Base-by-base conservation (phyloP, 2,888 invertebrate species). In the Allacma fusca region DNA sequence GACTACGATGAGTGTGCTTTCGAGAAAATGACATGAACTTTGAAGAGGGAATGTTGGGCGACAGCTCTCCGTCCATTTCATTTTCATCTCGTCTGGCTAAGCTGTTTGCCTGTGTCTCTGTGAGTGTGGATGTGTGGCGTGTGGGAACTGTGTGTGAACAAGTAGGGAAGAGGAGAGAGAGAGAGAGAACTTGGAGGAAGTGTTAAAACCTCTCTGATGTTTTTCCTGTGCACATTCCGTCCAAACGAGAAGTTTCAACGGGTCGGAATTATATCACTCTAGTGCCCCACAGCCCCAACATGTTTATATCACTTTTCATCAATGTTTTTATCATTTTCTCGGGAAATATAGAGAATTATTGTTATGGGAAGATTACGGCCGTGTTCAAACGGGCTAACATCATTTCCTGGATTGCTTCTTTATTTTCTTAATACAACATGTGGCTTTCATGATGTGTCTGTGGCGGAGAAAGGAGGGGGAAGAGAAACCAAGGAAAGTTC, bases 201-300 rank as follows among this genome's bases (percentile, higher is more conserved):
- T 65, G 65, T 29, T 65, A 65, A 65, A 65, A 65, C 16, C 65
- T 65, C 65, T 65, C 65, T 28, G 19, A 28, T 65, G 65, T 65
- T 65, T 29, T 19, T 29, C 2, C 16, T 50, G 2, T 5, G 5
- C 50, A 16, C 50, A 12, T 50, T 50, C 2, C 2, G 2, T 50
- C 50, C 19, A 13, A 50, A 5, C 4, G 50, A 16, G 34, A 50
- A 50, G 2, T 50, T 50, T 50, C 50, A 40, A n/a, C n/a, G n/a
- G n/a, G 40, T 40, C 40, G 5, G 13, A 40, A 40, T 40, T 40
- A 40, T 40, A 40, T 40, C 13, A 40, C 40, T 5, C 40, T 40
- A 5, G 5, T 40, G 13, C 40, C 34, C 5, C 4, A 34, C 4
- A 34, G 34, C 4, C 34, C 34, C 9, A n/a, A n/a, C n/a, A 34